A percentile compares a stretch with the other conserved stretches of the same genome.
phyloP scores from a whole-genome alignment of 2,113 vertebrate genomes.

The Noturus placidus region DNA sequence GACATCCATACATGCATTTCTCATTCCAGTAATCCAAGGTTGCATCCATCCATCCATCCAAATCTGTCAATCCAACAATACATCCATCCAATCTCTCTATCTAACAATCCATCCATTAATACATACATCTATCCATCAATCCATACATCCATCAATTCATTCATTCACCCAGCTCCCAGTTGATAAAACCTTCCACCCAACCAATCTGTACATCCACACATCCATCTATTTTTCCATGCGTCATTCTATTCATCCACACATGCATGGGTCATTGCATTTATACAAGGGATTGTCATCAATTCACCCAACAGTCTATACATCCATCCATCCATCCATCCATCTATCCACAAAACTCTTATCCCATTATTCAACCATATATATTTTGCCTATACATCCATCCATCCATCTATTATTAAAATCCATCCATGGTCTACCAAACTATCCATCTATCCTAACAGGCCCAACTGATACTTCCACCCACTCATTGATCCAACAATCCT shows the following conservation, averaged over 20 bases:
- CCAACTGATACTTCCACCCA: too few species aligned
- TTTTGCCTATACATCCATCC: background rate
- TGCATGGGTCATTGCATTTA: background rate
- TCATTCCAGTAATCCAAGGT: background rate
- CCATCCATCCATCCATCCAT: background rate
- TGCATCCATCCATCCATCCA: background rate
- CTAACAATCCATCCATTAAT: background rate
- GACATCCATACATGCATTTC: background rate
- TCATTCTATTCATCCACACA: background rate
- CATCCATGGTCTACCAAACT: background rate
- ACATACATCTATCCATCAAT: background rate
- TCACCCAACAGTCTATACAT: background rate
- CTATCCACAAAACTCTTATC: background rate
- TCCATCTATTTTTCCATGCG: background rate
- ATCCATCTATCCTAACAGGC: background rate
- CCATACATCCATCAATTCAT: background rate
- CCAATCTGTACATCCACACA: background rate
- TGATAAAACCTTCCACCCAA: background rate
- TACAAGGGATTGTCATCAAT: background rate
- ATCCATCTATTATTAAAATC: background rate
- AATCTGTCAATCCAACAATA: background rate
- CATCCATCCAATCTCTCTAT: background rate
- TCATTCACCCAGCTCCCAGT: background rate
- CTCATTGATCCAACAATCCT: too few species aligned
- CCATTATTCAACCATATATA: background rate